Evolutionary conservation across 2,113 vertebrate species (phyloP).

Genomic region (Brachionichthys hirsutus): DNA sequence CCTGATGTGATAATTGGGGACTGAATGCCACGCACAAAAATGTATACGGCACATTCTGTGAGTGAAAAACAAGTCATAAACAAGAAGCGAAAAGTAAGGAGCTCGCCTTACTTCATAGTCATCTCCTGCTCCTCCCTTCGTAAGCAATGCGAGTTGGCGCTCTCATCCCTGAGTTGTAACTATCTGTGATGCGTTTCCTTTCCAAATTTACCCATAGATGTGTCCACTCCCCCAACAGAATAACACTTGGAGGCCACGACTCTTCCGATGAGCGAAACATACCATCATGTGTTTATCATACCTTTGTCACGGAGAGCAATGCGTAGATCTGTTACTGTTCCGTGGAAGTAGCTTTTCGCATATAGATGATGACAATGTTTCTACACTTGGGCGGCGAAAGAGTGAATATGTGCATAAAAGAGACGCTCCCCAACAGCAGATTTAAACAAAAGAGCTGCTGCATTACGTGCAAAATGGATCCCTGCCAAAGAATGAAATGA

Average conservation of each 20-base stretch:
- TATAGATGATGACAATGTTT: slow-evolving; percentile 1
- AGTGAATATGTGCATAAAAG: slow-evolving; percentile 6
- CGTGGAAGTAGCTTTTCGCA: background rate
- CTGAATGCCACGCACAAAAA: background rate
- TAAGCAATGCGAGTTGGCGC: slow-evolving; percentile 34
- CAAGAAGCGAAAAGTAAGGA: slow-evolving; percentile 1
- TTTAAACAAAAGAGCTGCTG: background rate
- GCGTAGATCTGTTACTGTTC: background rate
- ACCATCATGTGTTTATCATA: slow-evolving; percentile 40
- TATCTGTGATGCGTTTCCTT: slow-evolving; percentile 44
- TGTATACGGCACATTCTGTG: background rate
- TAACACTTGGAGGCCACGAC: slow-evolving; percentile 23
- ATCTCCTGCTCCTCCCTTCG: slow-evolving; percentile 1
- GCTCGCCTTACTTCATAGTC: background rate
- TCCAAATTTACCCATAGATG: slow-evolving; percentile 64
- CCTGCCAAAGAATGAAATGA: slow-evolving; percentile 9
- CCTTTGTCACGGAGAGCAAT: slow-evolving; percentile 20
- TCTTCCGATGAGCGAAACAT: slow-evolving; percentile 38
- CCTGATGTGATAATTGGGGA: background rate
- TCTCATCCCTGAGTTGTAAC: slow-evolving; percentile 47
- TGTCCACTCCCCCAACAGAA: slow-evolving; percentile 57
- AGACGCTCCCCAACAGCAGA: background rate
- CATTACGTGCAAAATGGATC: background rate
- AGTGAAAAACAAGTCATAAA: background rate
- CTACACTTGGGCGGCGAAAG: background rate